phyloP scores from a whole-genome alignment of 2,888 invertebrate species.

The Hetaerina titia region DNA sequence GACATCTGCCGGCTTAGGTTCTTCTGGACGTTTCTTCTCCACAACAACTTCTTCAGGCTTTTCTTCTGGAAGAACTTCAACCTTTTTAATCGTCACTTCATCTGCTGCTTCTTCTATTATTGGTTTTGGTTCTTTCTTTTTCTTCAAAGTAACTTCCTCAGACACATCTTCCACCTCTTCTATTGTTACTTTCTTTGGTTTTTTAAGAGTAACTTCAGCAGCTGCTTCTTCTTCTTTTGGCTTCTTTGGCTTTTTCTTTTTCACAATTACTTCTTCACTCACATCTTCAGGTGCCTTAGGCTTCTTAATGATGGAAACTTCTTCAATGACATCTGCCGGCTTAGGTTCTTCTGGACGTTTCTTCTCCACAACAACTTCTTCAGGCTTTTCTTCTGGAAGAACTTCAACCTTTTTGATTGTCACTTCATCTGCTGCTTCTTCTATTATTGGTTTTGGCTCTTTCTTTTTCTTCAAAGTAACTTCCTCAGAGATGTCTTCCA shows the following conservation, averaged over 20 bases:
- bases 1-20: conserved; percentile 74
- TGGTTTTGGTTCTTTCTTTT: conserved; percentile 72
- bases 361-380: conserved; percentile 74
- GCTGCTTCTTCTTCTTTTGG: conserved; percentile 68
- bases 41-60: conserved; percentile 75
- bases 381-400: conserved; percentile 68
- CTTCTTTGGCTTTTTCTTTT: conserved; percentile 75
- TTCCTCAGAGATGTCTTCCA: conserved; percentile 70
- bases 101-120: conserved; percentile 70
- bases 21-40: conserved; percentile 70
- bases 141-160: conserved; percentile 73
- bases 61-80: conserved; percentile 76
- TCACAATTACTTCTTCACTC: conserved; percentile 77
- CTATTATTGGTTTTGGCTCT: conserved; percentile 59
- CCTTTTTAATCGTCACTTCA: conserved; percentile 71
- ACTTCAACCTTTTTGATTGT: conserved; percentile 68
- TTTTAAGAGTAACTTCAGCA: conserved; percentile 73
- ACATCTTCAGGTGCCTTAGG: conserved; percentile 70
- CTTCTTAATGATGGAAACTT: conserved; percentile 75
- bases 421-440: conserved; percentile 70
- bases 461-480: conserved; percentile 68
- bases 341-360: conserved; percentile 66
- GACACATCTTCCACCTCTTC: conserved; percentile 73
- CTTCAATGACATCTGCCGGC: conserved; percentile 76
- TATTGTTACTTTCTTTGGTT: conserved; percentile 72